Evolutionary conservation across 2,113 vertebrate genomes (phyloP).

Genomic region (Mormyrus lacerda): DNA sequence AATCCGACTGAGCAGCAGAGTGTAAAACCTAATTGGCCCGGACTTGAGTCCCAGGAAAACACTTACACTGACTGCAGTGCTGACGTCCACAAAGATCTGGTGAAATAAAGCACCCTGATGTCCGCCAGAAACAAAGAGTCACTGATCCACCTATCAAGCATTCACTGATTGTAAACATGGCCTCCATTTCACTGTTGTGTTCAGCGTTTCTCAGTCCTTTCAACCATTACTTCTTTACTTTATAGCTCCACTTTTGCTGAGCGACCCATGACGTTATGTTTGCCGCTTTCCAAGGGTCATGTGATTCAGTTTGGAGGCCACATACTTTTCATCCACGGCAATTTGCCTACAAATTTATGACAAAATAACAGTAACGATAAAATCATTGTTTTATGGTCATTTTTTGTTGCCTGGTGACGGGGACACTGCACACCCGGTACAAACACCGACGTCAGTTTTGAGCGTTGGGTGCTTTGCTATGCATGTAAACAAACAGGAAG

Average conservation of each 20-base stretch:
- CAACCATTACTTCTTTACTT: background rate
- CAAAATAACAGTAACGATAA: no score
- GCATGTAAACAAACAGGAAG: background rate
- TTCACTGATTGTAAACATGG: background rate
- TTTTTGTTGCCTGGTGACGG: background rate
- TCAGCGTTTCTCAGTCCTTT: background rate
- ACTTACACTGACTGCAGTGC: background rate
- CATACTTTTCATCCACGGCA: no score
- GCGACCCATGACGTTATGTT: background rate
- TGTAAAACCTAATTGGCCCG: slow-evolving; percentile 8
- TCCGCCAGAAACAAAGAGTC: background rate
- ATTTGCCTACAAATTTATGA: no score
- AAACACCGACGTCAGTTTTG: background rate
- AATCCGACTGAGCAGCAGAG: background rate
- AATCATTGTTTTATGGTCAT: no score
- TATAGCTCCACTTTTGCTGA: background rate
- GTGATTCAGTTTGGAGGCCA: no score
- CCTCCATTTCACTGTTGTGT: background rate
- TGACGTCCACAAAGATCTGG: background rate
- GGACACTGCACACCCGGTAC: background rate
- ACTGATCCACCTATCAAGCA: background rate
- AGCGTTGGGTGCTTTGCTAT: background rate
- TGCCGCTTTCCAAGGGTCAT: background rate
- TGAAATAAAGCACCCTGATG: background rate
- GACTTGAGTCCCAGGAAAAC: slow-evolving; percentile 5